Base-by-base conservation (phyloP, 2,888 invertebrate genomes). In the Amorpha juglandis region DNA sequence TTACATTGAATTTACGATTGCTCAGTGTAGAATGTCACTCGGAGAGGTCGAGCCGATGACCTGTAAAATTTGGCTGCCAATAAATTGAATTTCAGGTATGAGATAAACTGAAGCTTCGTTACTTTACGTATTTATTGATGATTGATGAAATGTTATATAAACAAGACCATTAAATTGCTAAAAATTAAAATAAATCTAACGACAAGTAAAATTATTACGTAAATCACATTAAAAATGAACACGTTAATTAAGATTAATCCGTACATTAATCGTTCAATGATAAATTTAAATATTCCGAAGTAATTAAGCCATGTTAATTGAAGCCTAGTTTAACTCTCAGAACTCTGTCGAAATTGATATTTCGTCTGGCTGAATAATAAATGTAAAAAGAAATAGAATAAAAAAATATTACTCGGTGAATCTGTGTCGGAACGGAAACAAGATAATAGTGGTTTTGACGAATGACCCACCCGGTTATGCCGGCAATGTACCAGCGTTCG, bases 361-460 rank as follows among this genome's bases (percentile, higher is more conserved):
- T 21, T 27, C 27, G 27, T 9, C 27, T 45, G 21, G 45, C 47
- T 47, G 48, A 63, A 33, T 63, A 47, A 58, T 58, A 19, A 45
- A 64, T 52, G 48, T 47, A 47, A 14, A 9, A 35, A 55, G 12
- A 64, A 45, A 16, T 16, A 63, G 11, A 82, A 79, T 79, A 78
- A 81, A 83, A 82, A 85, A 82, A 27, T 83, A 81, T 81, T 81
- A 76, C 75, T 83, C 80, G 82, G 86, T 86, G 82, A 79, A 81
- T 78, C 79, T 76, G 78, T 78, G 83, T 82, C 78, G 78, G 74
- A 71, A 72, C 77, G 79, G 79, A 81, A 86, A 87, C 86, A 83
- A 84, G 85, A 87, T 87, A 84, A 84, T 83, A 77, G 76, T 77
- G 77, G 81, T 81, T 83, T 77, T 89, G 89, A 89, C 83, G 81